Evolutionary conservation across 92 coral and sea anemone genomes (phyloP).

Genomic region (Nematostella vectensis): DNA sequence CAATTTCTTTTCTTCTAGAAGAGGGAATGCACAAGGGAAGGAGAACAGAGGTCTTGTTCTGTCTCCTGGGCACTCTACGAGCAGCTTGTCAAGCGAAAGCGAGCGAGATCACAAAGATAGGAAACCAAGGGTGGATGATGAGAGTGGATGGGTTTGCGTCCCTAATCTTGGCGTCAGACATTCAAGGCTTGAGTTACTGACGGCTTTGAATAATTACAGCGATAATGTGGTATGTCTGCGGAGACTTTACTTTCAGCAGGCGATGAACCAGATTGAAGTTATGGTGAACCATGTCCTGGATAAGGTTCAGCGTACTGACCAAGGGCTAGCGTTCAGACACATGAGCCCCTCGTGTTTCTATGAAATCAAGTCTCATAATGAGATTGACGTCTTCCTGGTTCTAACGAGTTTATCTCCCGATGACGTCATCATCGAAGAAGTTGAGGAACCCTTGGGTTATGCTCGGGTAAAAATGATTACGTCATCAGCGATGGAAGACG

Average conservation of each 20-base stretch:
- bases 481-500: not conserved
- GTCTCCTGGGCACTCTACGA: conserved; percentile 8
- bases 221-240: conserved; percentile 34
- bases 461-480: conserved; percentile 34
- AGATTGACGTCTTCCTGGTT: conserved; percentile 55
- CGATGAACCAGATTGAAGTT: conserved; percentile 61
- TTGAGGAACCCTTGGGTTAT: conserved; percentile 44
- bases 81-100: conserved; percentile 3
- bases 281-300: conserved; percentile 57
- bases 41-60: conserved; percentile 17
- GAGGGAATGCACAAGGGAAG: not conserved
- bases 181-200: conserved; percentile 17
- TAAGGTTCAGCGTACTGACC: conserved; percentile 30
- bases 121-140: conserved; percentile 2
- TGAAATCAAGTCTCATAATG: conserved; percentile 52
- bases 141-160: conserved; percentile 18
- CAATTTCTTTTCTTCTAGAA: not conserved
- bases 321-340: conserved; percentile 24
- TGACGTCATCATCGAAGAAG: conserved; percentile 45
- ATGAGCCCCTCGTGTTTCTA: conserved; percentile 60
- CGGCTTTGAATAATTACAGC: conserved; percentile 48
- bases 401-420: conserved; percentile 32
- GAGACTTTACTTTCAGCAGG: conserved; percentile 36
- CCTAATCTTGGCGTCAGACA: conserved; percentile 38
- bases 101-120: not conserved